phyloP scores from a whole-genome alignment of 2,797 vertebrate genomes.

The Spinibarbus caldwelli region DNA sequence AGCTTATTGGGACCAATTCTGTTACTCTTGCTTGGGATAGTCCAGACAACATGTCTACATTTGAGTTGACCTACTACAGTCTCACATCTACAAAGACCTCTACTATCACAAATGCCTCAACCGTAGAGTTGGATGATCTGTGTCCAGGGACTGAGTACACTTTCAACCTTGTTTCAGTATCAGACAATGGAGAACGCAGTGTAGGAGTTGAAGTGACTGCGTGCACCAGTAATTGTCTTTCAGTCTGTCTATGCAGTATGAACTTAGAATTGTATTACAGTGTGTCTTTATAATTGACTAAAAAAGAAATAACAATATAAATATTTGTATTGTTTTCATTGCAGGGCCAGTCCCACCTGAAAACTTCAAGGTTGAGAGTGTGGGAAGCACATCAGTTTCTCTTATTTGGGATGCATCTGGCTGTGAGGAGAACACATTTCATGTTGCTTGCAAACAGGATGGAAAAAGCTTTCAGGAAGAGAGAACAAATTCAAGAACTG shows the following conservation, averaged over 20 bases:
- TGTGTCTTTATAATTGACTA: neutral
- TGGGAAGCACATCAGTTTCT: conserved; percentile 43
- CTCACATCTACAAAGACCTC: neutral
- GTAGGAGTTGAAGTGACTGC: conserved; percentile 24
- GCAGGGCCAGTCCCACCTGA: conserved; percentile 54
- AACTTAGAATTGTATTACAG: too few species aligned
- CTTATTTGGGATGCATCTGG: conserved; percentile 47
- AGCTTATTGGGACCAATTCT: conserved; percentile 27
- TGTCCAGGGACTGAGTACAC: conserved; percentile 54
- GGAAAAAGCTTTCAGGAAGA: conserved; percentile 27
- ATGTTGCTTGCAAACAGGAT: conserved; percentile 41
- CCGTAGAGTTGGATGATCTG: conserved; percentile 36
- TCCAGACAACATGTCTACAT: conserved; percentile 10
- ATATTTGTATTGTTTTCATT: conserved; percentile 5
- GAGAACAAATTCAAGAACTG: conserved; percentile 30
- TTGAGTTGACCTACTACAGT: conserved; percentile 38
- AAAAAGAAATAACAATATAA: neutral
- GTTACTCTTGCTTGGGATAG: conserved; percentile 43
- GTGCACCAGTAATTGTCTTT: conserved; percentile 32
- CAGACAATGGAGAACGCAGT: conserved; percentile 32
- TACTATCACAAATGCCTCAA: conserved; percentile 5
- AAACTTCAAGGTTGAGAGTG: conserved; percentile 33
- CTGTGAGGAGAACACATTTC: conserved; percentile 17
- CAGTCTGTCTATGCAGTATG: neutral
- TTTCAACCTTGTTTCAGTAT: conserved; percentile 31